A percentile compares a stretch with the other conserved stretches of the same genome.
These are phyloP conservation scores for Xerus rutilus DNA, from an alignment of 2,797 vertebrate genomes.

Conservation along the genomic window DNA sequence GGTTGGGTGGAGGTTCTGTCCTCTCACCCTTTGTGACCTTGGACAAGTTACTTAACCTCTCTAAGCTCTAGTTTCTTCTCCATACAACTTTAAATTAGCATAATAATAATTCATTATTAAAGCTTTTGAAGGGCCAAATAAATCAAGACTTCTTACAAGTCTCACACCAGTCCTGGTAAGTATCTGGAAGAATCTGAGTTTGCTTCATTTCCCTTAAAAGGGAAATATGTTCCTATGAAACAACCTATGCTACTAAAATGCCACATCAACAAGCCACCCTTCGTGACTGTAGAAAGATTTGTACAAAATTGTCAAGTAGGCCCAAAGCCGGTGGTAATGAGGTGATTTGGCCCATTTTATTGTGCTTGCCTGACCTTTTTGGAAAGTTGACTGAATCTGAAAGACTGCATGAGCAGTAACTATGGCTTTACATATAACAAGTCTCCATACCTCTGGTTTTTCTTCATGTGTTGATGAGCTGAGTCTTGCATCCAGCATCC, in stretches of 20 bases:
- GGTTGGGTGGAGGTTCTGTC: background rate
- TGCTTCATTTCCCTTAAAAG: slow-evolving; percentile 30
- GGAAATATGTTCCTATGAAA: background rate
- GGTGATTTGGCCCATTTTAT: background rate
- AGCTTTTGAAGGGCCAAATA: slow-evolving; percentile 34
- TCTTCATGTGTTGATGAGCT: background rate
- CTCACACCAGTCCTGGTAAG: background rate
- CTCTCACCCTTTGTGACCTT: background rate
- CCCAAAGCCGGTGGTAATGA: background rate
- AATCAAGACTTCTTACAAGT: slow-evolving; percentile 28
- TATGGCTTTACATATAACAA: background rate
- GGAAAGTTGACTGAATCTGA: background rate
- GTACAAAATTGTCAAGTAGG: slow-evolving; percentile 10
- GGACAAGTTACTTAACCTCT: background rate
- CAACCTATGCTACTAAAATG: background rate
- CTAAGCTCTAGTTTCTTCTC: background rate
- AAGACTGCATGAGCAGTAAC: background rate
- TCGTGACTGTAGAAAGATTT: background rate
- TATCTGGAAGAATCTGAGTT: background rate
- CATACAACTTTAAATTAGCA: slow-evolving; percentile 1
- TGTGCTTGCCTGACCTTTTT: background rate
- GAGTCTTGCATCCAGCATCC: background rate
- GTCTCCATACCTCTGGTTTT: background rate
- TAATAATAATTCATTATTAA: background rate
- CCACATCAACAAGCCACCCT: background rate